Evolutionary conservation across 1,140 invertebrate species (phyloP).

Genomic region (Whitmania pigra): DNA sequence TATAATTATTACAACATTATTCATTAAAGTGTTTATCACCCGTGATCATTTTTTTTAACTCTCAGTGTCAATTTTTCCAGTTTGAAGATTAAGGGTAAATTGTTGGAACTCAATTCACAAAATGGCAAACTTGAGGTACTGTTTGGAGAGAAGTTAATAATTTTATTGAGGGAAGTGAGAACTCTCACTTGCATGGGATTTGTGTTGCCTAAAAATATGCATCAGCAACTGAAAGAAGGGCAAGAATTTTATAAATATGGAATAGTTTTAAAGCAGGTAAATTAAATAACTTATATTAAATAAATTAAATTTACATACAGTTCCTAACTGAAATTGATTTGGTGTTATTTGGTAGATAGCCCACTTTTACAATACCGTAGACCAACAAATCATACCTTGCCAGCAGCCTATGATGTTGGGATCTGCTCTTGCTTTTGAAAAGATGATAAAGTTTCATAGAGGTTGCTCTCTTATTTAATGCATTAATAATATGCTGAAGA

Average conservation of each 20-base stretch:
- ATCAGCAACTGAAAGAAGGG: constrained; percentile 52
- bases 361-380: constrained; percentile 60
- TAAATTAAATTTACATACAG: not conserved
- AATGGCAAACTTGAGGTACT: constrained; percentile 69
- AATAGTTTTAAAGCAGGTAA: constrained; percentile 67
- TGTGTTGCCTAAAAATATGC: constrained; percentile 59
- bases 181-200: constrained; percentile 68
- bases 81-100: constrained; percentile 56
- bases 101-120: constrained; percentile 61
- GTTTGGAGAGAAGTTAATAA: constrained; percentile 66
- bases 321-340: not conserved
- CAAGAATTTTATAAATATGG: constrained; percentile 67
- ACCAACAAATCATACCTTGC: constrained; percentile 86
- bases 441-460: constrained; percentile 70
- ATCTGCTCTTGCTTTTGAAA: constrained; percentile 73
- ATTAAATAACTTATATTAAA: not conserved
- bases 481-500: not conserved
- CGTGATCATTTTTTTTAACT: not conserved
- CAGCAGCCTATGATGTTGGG: constrained; percentile 90
- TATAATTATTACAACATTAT: not conserved
- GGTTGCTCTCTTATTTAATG: constrained; percentile 34
- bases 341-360: constrained; percentile 49
- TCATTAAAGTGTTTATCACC: not conserved
- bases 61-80: constrained; percentile 33
- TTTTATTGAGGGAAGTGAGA: constrained; percentile 66